Percentiles rank a stretch among this genome's conserved stretches.
Evolutionary conservation across 2,888 invertebrate species (phyloP).

Genomic region (Vandiemenella viatica): DNA sequence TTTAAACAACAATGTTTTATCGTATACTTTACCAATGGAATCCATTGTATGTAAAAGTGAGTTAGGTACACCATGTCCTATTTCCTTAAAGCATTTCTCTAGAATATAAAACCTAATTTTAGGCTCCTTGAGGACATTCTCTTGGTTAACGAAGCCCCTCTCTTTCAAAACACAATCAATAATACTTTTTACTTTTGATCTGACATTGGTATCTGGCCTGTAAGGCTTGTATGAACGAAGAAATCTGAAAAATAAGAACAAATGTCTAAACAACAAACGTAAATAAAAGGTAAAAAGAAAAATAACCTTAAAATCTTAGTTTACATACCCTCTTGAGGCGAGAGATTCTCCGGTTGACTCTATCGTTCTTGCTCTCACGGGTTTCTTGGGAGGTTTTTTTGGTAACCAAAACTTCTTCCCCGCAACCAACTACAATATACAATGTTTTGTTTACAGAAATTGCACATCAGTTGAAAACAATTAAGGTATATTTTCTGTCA

Average conservation of each 20-base stretch:
- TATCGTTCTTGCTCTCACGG: constrained; percentile 20
- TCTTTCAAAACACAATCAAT: constrained; percentile 37
- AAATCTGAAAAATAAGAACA: constrained; percentile 41
- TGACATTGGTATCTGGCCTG: constrained; percentile 49
- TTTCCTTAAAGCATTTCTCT: constrained; percentile 49
- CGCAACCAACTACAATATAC: constrained; percentile 1
- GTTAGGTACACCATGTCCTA: constrained; percentile 68
- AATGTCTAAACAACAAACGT: neutral
- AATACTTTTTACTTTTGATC: constrained; percentile 42
- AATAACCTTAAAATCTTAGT: no score
- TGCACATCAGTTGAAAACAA: no score
- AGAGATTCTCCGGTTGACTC: constrained; percentile 44
- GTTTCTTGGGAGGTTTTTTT: neutral
- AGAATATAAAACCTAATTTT: constrained; percentile 51
- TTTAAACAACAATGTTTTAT: no score
- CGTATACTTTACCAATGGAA: constrained; percentile 44
- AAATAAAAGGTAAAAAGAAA: neutral
- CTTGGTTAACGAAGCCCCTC: no score
- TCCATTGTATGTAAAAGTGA: constrained; percentile 59
- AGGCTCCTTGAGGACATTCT: no score
- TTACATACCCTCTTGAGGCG: constrained; percentile 51
- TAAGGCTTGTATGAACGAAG: constrained; percentile 60
- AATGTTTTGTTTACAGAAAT: neutral
- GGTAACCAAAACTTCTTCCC: neutral
- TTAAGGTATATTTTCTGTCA: no score